A percentile compares a stretch with the other conserved stretches of the same genome.
Conservation (phyloP, 2,888 invertebrate species). For the Synergus laeviventris region DNA sequence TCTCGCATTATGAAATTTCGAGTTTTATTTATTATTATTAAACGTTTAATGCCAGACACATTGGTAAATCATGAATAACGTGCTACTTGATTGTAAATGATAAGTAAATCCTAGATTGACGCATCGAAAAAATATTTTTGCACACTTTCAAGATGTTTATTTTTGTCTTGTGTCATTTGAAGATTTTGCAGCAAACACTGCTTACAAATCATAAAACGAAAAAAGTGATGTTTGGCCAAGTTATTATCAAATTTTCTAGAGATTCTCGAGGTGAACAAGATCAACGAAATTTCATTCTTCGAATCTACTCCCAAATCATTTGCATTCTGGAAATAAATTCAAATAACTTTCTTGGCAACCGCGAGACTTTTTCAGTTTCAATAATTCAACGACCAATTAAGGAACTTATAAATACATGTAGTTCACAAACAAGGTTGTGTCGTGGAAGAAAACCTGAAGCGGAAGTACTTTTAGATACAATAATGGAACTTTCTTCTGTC, state of each 20-base stretch:
- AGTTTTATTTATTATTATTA: background rate
- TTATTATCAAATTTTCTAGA: background rate
- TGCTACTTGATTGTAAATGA: background rate
- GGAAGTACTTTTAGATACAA: background rate
- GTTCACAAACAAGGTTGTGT: background rate
- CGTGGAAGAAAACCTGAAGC: background rate
- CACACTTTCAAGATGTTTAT: background rate
- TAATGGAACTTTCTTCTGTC: background rate
- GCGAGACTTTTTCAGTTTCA: background rate
- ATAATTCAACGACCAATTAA: background rate
- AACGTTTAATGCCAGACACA: background rate
- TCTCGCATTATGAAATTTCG: slow-evolving; percentile 7
- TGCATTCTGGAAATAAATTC: background rate
- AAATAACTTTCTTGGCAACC: background rate
- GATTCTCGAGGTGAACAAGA: background rate
- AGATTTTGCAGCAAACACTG: background rate
- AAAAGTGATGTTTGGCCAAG: background rate
- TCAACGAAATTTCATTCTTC: background rate
- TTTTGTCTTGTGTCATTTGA: background rate
- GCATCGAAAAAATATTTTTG: background rate
- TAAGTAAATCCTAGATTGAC: background rate
- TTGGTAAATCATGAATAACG: background rate
- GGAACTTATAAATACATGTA: background rate
- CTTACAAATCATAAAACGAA: background rate
- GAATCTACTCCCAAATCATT: background rate